These are phyloP conservation scores for Drosophila flavopinicola DNA, from an alignment of 2,888 invertebrate species.

Conservation along the genomic window DNA sequence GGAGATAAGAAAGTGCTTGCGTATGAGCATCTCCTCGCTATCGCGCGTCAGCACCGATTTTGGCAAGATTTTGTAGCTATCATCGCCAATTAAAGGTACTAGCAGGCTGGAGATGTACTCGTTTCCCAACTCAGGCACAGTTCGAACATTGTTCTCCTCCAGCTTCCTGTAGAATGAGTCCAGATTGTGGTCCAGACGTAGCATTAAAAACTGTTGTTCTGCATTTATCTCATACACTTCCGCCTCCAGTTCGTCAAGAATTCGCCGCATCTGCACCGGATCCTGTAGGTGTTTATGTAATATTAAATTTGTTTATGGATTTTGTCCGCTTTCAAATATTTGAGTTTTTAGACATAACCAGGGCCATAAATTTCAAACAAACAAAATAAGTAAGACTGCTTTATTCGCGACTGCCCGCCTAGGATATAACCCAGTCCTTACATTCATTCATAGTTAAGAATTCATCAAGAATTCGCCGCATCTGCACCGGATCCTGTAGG, in stretches of 20 bases:
- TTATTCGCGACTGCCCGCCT: too few species aligned
- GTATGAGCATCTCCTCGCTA: constrained; percentile 78
- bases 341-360: too few species aligned
- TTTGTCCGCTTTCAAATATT: not conserved
- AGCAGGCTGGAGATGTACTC: constrained; percentile 73
- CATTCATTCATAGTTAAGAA: too few species aligned
- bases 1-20: constrained; percentile 74
- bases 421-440: too few species aligned
- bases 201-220: constrained; percentile 79
- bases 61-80: constrained; percentile 64
- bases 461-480: constrained; percentile 78
- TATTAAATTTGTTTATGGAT: not conserved
- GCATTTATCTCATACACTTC: constrained; percentile 83
- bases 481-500: constrained; percentile 73
- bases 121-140: constrained; percentile 66
- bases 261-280: constrained; percentile 73
- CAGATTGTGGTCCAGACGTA: constrained; percentile 73
- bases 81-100: constrained; percentile 71
- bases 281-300: constrained; percentile 53
- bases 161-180: constrained; percentile 75
- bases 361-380: too few species aligned
- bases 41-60: constrained; percentile 68
- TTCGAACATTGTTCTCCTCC: constrained; percentile 63
- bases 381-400: too few species aligned
- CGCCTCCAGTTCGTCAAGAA: constrained; percentile 80